Evolutionary conservation across 2,797 vertebrate genomes (phyloP).

Genomic region (Leucoraja ocellata): DNA sequence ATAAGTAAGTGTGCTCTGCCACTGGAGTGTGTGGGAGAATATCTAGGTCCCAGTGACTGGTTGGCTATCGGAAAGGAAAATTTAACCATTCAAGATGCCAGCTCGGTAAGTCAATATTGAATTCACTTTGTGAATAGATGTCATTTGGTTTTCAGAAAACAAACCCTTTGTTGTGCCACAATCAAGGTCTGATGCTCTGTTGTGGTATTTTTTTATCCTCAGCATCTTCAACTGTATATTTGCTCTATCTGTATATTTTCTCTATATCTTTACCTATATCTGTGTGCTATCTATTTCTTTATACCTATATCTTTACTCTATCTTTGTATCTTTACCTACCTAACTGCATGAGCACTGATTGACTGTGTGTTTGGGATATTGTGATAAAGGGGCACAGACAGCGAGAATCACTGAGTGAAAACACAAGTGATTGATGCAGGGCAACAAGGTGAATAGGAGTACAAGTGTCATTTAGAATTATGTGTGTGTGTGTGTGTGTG

Average conservation of each 20-base stretch:
- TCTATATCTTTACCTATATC: background rate
- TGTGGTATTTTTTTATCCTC: no score
- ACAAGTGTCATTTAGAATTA: background rate
- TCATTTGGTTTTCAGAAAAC: background rate
- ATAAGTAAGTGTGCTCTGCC: background rate
- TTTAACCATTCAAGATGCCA: background rate
- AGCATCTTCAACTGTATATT: background rate
- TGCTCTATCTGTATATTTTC: background rate
- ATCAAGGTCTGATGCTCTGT: background rate
- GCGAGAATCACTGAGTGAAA: background rate
- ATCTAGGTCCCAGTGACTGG: background rate
- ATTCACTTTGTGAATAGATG: background rate
- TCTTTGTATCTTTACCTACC: no score
- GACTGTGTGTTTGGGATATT: background rate
- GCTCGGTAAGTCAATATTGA: constrained; percentile 19
- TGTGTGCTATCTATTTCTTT: no score
- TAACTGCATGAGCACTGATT: background rate
- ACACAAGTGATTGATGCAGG: background rate
- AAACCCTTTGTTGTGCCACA: background rate
- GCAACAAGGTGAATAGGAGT: background rate
- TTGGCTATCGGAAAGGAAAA: background rate
- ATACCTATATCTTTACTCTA: no score
- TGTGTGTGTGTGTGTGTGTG: background rate
- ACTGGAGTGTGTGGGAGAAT: background rate
- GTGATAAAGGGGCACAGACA: background rate